Evolutionary conservation across 2,797 vertebrate species (phyloP), one percentile per base, ranked within the genome.

Genomic region (Sebastes itinus): DNA sequence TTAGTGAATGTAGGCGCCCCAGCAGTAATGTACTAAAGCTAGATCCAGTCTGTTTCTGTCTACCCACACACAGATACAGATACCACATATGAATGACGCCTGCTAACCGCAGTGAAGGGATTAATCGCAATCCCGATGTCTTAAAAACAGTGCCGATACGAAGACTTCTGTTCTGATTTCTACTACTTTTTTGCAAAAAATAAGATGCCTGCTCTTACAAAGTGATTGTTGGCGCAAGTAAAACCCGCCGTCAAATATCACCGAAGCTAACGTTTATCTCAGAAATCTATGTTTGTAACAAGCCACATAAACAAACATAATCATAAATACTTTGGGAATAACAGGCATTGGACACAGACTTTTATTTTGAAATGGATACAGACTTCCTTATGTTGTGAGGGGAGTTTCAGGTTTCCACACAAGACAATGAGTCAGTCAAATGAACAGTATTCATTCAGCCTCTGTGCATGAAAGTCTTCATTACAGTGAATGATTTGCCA

Each of bases 1-100:
- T 59, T 78, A 69, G 69, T 88, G 89, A 94, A 91, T 92, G 93
- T 93, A 80, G 86, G 73, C 56, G 67, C 86, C 75, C 64, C 72
- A 28, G 80, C 80, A 67, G 90, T 58, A 46, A 85, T 81, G 77
- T 77, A 56, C 67, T 73, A 55, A 2, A 73, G 72, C 71, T 59
- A 61, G 42, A 69, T 64, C 68, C 80, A 11, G 27, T 33, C 14
- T 27, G 64, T 68, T 64, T 73, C 49, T 46, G 62, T 90, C 62
- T 33, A 18, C 69, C 23, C 60, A 52, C 65, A 27, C 46, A 28
- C 66, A 42, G 25, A 49, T 13, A 49, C n/a, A 54, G 64, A 46
- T 27, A n/a, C 18, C 28, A 8, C 75, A 46, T 23, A 55, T 65
- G 58, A 82, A 80, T 72, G 68, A 80, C 75, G 33, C 38, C 75